Percentiles rank a stretch among this genome's conserved stretches.
Evolutionary conservation across 2,113 vertebrate genomes (phyloP).

Genomic region (Hypomesus transpacificus): DNA sequence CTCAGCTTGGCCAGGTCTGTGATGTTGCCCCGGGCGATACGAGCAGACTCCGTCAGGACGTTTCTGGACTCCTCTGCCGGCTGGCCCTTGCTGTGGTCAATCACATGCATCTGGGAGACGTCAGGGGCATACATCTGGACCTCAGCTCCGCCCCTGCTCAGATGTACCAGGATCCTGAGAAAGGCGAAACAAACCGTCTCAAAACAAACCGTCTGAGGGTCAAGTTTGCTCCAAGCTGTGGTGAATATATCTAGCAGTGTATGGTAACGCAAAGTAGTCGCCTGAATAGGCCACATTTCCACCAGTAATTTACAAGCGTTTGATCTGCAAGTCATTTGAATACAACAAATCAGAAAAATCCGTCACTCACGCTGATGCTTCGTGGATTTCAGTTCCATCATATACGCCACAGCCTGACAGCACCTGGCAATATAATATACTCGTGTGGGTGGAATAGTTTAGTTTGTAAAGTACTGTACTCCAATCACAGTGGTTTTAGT

Average conservation of each 20-base stretch:
- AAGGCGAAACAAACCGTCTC: background rate
- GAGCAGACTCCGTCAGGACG: slow-evolving; percentile 59
- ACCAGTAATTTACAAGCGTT: too few relatives aligned
- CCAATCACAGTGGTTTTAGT: background rate
- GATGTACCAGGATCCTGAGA: slow-evolving; percentile 79
- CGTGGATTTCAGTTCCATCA: slow-evolving; percentile 85
- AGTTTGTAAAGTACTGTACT: background rate
- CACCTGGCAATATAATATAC: slow-evolving; percentile 64
- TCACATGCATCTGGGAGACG: slow-evolving; percentile 81
- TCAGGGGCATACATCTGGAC: slow-evolving; percentile 84
- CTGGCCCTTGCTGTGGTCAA: slow-evolving; percentile 81
- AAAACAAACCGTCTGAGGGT: background rate
- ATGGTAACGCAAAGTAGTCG: too few relatives aligned
- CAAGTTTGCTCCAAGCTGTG: background rate
- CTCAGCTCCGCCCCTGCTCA: slow-evolving; percentile 79
- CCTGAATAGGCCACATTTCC: too few relatives aligned
- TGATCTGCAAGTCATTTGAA: background rate
- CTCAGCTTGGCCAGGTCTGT: slow-evolving; percentile 47
- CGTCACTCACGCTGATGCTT: slow-evolving; percentile 83
- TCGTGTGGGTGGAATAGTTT: too few relatives aligned
- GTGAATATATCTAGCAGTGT: too few relatives aligned
- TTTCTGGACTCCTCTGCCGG: slow-evolving; percentile 71
- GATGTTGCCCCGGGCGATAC: slow-evolving; percentile 57
- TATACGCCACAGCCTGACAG: slow-evolving; percentile 85
- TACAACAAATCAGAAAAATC: background rate